Base-by-base conservation (phyloP, 2,113 vertebrate species). In the Chlorodrepanis virens region DNA sequence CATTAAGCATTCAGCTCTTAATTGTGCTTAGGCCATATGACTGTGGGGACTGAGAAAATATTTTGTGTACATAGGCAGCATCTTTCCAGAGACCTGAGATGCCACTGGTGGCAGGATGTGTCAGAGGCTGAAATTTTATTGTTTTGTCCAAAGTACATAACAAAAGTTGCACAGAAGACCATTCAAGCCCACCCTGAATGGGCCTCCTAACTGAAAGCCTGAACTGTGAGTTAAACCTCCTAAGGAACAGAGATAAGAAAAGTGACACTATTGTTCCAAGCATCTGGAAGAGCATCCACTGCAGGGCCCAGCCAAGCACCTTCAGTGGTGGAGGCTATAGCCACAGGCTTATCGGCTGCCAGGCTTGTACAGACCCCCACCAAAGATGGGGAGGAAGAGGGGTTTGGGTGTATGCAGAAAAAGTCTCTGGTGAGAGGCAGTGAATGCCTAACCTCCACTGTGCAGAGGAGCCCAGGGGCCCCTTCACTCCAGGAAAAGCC, bases 301-400 rank as follows among this genome's bases (percentile, higher is more conserved):
- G 40, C 39, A 54, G 14, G 23, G 11, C 40, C 22, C 33, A 72
- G 57, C 9, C 22, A 18, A 63, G 33, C 13, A 25, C 63, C 42
- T 80, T 33, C 27, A 52, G 12, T 6, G 8, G 21, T 35, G 45
- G 45, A 61, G 31, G 33, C 27, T 11, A 37, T 1, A 53, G 33
- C 8, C 27, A 37, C 33, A 71, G 17, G 20, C 6, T 61, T 25
- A 31, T 20, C 16, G 45, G 57, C 33, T 37, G 13, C 39, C 27
- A 25, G 56, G 45, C 16, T 35, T 6, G 2, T 3, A 50, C 5
- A 60, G 24, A 39, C 18, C 14, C 13, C 21, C 40, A 47, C 6
- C 28, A 57, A 49, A 82, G 3, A 0, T 1, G 4, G 21, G 18
- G 18, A 39, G 23, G 14, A 70, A 6, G 7, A 42, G 15, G 11